Conservation (phyloP, 2,113 vertebrate species). For the Baryphthengus martii region DNA sequence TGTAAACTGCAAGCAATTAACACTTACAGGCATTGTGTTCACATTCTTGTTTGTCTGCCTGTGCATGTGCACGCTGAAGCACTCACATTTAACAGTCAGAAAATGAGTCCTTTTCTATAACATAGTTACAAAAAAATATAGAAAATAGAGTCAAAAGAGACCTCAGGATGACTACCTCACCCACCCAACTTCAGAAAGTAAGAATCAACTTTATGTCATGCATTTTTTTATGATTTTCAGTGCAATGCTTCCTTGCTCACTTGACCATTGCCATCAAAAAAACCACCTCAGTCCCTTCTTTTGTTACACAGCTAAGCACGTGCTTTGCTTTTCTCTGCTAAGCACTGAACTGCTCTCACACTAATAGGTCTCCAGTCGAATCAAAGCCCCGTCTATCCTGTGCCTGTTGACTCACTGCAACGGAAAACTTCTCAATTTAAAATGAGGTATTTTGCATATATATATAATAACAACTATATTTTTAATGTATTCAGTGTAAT, state of each 20-base stretch:
- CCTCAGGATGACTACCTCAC: neutral
- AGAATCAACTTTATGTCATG: neutral
- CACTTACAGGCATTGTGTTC: neutral
- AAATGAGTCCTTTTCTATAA: neutral
- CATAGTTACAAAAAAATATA: neutral
- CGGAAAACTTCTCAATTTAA: neutral
- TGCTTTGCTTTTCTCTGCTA: fast-evolving
- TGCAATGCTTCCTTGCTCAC: neutral
- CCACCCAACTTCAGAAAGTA: neutral
- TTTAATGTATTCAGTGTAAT: neutral
- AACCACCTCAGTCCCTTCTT: neutral
- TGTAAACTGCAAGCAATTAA: neutral
- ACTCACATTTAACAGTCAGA: neutral
- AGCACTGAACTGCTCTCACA: neutral
- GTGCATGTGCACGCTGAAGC: neutral
- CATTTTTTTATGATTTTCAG: neutral
- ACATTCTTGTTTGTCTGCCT: neutral
- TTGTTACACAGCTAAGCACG: neutral
- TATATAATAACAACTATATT: neutral
- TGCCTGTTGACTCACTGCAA: neutral
- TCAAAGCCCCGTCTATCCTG: neutral
- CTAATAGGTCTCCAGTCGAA: neutral
- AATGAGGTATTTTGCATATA: neutral
- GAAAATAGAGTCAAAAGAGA: neutral
- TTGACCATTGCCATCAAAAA: neutral